Percentiles rank a stretch among this genome's conserved stretches.
Conservation (phyloP, 2,888 invertebrate species). For the Stegana nigrithorax region DNA sequence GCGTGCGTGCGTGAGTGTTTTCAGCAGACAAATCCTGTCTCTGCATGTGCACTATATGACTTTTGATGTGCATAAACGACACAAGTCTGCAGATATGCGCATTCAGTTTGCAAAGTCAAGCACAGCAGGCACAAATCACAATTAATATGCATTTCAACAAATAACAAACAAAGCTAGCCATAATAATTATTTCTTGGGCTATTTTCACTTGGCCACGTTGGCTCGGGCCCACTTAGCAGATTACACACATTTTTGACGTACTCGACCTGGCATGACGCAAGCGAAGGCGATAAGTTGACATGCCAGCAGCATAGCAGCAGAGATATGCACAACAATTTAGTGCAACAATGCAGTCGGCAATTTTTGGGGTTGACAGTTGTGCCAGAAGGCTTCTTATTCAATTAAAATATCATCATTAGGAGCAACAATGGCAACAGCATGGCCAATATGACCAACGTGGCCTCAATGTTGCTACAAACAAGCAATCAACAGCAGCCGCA, state of each 20-base stretch:
- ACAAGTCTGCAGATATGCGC: not conserved
- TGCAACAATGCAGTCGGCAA: not conserved
- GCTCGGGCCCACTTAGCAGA: not conserved
- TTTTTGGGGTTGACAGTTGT: not conserved
- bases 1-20: not conserved
- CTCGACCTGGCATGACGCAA: not conserved
- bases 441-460: not conserved
- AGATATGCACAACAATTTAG: not conserved
- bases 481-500: not conserved
- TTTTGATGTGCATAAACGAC: not conserved
- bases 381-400: conserved; percentile 14
- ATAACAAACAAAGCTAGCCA: not conserved
- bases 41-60: not conserved
- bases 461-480: not conserved
- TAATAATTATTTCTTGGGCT: not conserved
- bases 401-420: conserved; percentile 10
- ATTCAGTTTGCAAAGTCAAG: not conserved
- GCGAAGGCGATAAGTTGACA: not conserved
- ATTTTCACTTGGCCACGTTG: not conserved
- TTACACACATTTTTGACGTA: not conserved
- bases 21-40: not conserved
- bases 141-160: not conserved
- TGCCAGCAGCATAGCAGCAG: not conserved
- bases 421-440: not conserved
- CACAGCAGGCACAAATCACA: not conserved